phyloP scores from a whole-genome alignment of 1,140 invertebrate species.

The Drosophila jambulina region DNA sequence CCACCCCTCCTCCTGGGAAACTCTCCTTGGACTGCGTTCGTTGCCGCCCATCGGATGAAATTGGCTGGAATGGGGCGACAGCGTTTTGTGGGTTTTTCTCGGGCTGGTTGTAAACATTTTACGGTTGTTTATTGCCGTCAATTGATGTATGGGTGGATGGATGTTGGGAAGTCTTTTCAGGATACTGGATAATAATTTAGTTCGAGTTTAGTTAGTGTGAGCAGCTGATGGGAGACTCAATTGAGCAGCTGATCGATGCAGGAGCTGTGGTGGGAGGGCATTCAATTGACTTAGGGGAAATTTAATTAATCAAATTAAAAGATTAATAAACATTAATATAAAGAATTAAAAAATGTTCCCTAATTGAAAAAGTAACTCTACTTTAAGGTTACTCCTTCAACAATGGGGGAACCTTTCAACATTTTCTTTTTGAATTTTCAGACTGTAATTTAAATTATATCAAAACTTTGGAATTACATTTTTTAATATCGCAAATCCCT shows the following conservation, averaged over 20 bases:
- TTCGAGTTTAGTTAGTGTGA: slow-evolving; percentile 14
- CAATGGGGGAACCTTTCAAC: fast-evolving
- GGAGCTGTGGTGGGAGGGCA: background rate
- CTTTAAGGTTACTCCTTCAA: background rate
- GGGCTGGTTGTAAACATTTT: slow-evolving; percentile 68
- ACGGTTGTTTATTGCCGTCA: slow-evolving; percentile 71
- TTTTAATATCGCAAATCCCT: too few relatives aligned
- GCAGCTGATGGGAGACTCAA: slow-evolving; percentile 19
- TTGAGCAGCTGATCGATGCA: slow-evolving; percentile 8
- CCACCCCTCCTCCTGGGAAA: background rate
- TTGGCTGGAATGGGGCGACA: slow-evolving; percentile 44
- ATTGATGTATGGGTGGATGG: slow-evolving; percentile 69
- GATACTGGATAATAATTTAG: slow-evolving; percentile 12
- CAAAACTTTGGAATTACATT: background rate
- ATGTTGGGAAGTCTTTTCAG: slow-evolving; percentile 3
- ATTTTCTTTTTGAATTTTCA: background rate
- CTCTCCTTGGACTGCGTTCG: slow-evolving; percentile 41
- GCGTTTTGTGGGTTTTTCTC: slow-evolving; percentile 71
- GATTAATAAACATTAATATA: background rate
- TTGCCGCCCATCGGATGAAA: slow-evolving; percentile 63
- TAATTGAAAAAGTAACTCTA: background rate
- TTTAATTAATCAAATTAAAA: background rate
- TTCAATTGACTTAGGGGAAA: background rate
- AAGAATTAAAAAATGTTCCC: background rate
- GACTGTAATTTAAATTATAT: background rate